Evolutionary conservation across 2,113 vertebrate genomes (phyloP).

Genomic region (Antechinus flavipes): DNA sequence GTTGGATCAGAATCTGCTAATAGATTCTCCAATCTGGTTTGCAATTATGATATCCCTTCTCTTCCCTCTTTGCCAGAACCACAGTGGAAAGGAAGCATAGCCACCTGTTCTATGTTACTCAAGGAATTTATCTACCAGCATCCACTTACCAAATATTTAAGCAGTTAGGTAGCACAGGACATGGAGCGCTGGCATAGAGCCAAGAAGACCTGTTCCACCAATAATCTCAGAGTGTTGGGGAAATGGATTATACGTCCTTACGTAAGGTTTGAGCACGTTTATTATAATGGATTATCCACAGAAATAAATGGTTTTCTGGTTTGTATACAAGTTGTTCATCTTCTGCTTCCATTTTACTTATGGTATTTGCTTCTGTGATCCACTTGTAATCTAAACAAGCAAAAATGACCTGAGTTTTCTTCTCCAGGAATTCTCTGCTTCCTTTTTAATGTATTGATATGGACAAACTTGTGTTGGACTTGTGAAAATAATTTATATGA

Average conservation of each 20-base stretch:
- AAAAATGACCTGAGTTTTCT: not conserved
- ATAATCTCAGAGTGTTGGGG: not conserved
- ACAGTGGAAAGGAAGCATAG: conserved; percentile 28
- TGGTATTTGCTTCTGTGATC: not conserved
- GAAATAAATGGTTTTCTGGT: not conserved
- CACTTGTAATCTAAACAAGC: not conserved
- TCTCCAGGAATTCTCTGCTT: not conserved
- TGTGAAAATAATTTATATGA: not conserved
- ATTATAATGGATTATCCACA: not conserved
- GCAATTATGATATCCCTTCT: not conserved
- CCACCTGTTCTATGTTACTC: not conserved
- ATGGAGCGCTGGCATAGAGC: not conserved
- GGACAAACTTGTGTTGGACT: not conserved
- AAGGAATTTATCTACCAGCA: not conserved
- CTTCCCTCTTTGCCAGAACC: not conserved
- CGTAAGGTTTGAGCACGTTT: not conserved
- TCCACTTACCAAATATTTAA: not conserved
- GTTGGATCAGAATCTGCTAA: not conserved
- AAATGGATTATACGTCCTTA: not conserved
- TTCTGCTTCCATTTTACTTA: not conserved
- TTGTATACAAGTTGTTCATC: not conserved
- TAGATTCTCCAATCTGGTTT: not conserved
- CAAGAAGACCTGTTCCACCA: not conserved
- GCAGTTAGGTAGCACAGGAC: not conserved
- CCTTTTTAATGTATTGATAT: not conserved